These are phyloP conservation scores for Chromis chromis DNA, from an alignment of 2,797 vertebrate genomes.

Conservation along the genomic window DNA sequence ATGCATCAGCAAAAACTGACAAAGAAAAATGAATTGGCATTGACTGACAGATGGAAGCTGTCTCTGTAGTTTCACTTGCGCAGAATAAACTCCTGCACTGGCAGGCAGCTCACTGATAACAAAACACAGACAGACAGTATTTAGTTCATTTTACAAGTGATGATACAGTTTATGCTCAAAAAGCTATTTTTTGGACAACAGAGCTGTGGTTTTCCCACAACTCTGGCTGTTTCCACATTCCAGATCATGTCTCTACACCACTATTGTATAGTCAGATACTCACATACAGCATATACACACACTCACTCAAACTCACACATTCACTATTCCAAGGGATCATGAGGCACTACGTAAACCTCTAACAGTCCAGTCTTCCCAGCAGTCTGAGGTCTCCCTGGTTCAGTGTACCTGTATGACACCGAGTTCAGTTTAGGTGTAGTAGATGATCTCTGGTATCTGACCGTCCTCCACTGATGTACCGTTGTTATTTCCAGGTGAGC, in stretches of 20 bases:
- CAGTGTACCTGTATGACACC: slow-evolving; percentile 50
- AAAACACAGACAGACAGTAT: slow-evolving; percentile 37
- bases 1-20: slow-evolving; percentile 52
- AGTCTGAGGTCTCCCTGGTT: slow-evolving; percentile 67
- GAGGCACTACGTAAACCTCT: slow-evolving; percentile 70
- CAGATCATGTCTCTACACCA: slow-evolving; percentile 45
- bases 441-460: slow-evolving; percentile 98
- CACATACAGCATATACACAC: slow-evolving; percentile 3
- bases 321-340: slow-evolving; percentile 55
- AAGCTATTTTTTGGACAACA: slow-evolving; percentile 14
- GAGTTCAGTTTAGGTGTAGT: slow-evolving; percentile 89
- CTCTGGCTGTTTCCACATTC: slow-evolving; percentile 26
- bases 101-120: slow-evolving; percentile 36
- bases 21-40: slow-evolving; percentile 41
- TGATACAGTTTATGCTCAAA: slow-evolving; percentile 21
- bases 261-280: slow-evolving; percentile 29
- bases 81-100: slow-evolving; percentile 30
- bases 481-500: slow-evolving; percentile 98
- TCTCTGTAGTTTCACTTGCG: slow-evolving; percentile 40
- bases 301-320: slow-evolving; percentile 37
- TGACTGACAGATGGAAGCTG: slow-evolving; percentile 16
- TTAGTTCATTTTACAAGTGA: slow-evolving; percentile 51
- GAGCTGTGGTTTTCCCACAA: slow-evolving; percentile 23
- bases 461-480: slow-evolving; percentile 98
- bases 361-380: slow-evolving; percentile 62